These are phyloP conservation scores for Lymantria monacha DNA, from an alignment of 2,888 invertebrate species.

Conservation along the genomic window DNA sequence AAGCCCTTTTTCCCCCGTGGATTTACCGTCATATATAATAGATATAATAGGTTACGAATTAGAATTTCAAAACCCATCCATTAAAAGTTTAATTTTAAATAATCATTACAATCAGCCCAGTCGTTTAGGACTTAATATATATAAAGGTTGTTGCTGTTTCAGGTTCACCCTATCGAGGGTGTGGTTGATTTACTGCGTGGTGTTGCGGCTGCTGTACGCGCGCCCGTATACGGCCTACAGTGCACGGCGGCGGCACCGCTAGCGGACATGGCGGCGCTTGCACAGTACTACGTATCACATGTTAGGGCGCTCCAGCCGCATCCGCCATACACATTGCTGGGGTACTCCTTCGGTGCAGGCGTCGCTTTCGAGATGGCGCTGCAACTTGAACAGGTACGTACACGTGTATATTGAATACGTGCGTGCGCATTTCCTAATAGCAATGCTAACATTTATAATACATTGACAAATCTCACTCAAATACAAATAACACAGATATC, in stretches of 20 bases:
- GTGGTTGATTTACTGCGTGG: constrained; percentile 86
- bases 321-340: constrained; percentile 94
- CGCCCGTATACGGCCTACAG: constrained; percentile 94
- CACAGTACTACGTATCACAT: constrained; percentile 87
- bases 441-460: no score
- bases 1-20: no score
- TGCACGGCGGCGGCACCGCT: constrained; percentile 90
- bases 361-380: constrained; percentile 97
- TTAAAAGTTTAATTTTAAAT: no score
- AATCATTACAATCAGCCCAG: no score
- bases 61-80: no score
- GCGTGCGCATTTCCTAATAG: not conserved
- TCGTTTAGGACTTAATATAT: no score
- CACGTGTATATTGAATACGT: not conserved
- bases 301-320: constrained; percentile 88
- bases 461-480: no score
- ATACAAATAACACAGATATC: no score
- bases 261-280: constrained; percentile 86
- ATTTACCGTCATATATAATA: no score
- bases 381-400: constrained; percentile 84
- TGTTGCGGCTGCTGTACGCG: constrained; percentile 87
- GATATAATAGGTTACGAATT: no score
- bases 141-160: constrained; percentile 6
- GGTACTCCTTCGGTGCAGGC: constrained; percentile 97
- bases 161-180: constrained; percentile 95